Evolutionary conservation across 2,888 invertebrate genomes (phyloP).

Genomic region (Bursaphelenchus okinawaensis): DNA sequence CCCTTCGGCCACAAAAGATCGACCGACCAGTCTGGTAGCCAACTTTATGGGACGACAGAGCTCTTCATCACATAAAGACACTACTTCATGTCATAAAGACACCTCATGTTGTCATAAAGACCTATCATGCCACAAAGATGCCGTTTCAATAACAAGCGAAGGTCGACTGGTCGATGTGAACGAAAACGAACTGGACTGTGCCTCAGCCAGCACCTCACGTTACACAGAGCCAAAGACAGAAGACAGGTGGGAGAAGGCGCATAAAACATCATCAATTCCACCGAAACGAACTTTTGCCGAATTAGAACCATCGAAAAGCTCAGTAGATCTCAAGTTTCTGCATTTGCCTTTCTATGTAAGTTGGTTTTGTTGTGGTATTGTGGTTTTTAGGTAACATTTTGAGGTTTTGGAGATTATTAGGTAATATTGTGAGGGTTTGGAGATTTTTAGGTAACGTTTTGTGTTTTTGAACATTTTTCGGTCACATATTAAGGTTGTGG

Average conservation of each 20-base stretch:
- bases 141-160: constrained; percentile 27
- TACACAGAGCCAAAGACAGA: neutral
- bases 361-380: no score
- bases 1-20: constrained; percentile 13
- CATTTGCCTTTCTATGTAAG: constrained; percentile 52
- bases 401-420: no score
- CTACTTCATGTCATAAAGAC: no score
- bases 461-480: no score
- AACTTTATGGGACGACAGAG: constrained; percentile 44
- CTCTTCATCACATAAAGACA: neutral
- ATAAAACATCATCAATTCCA: constrained; percentile 11
- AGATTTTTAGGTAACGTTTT: no score
- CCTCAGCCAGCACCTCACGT: constrained; percentile 30
- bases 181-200: constrained; percentile 54
- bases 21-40: constrained; percentile 44
- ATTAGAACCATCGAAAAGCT: constrained; percentile 26
- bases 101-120: constrained; percentile 18
- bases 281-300: constrained; percentile 51
- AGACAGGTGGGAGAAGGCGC: constrained; percentile 4
- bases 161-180: constrained; percentile 54
- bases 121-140: constrained; percentile 37
- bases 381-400: no score
- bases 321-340: constrained; percentile 52
- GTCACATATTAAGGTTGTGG: no score
- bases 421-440: no score